A percentile compares a stretch with the other conserved stretches of the same genome.
These are phyloP conservation scores for Dexiosoma caninum DNA, from an alignment of 2,888 invertebrate genomes.

Conservation along the genomic window DNA sequence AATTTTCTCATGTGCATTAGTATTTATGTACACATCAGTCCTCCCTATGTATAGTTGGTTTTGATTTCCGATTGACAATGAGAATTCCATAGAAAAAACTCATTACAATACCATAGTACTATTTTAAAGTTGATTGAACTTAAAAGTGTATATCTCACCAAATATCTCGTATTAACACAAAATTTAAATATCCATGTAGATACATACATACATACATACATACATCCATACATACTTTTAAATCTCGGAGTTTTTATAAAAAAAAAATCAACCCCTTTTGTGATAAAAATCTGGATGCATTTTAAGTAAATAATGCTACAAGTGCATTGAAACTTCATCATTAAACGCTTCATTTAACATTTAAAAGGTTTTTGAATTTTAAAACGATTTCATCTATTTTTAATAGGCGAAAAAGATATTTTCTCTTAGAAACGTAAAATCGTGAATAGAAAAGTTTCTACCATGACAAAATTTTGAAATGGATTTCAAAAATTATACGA, in stretches of 20 bases:
- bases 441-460: background rate
- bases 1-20: too few relatives aligned
- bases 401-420: background rate
- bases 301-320: conserved; percentile 3
- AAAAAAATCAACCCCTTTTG: conserved; percentile 8
- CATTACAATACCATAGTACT: too few relatives aligned
- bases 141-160: background rate
- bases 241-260: background rate
- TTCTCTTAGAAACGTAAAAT: background rate
- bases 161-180: too few relatives aligned
- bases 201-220: too few relatives aligned
- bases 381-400: background rate
- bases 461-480: conserved; percentile 24
- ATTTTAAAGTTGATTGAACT: conserved; percentile 4
- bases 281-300: background rate
- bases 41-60: too few relatives aligned
- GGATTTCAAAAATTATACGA: background rate
- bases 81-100: too few relatives aligned
- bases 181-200: too few relatives aligned
- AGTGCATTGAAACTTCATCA: background rate
- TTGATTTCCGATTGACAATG: too few relatives aligned
- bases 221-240: background rate
- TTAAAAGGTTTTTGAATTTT: background rate
- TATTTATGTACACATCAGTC: too few relatives aligned
- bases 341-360: conserved; percentile 33